Conservation (phyloP, 2,888 invertebrate species). For the Auanema sp. region DNA sequence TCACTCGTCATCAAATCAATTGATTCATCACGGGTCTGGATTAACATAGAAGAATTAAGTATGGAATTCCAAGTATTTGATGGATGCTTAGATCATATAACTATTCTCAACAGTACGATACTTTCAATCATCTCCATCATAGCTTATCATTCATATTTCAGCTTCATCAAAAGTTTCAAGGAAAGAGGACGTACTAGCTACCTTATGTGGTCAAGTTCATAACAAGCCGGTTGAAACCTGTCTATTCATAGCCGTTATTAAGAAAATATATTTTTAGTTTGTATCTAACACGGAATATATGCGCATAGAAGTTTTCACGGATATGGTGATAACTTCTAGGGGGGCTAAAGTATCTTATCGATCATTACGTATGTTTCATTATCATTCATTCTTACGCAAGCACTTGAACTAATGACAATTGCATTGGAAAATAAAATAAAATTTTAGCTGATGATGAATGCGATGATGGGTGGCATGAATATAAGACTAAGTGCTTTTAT, state of each 20-base stretch:
- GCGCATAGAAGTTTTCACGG: too few species aligned
- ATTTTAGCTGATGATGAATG: slow-evolving; percentile 10
- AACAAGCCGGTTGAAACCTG: slow-evolving; percentile 18
- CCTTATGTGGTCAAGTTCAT: slow-evolving; percentile 13
- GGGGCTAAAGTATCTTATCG: too few species aligned
- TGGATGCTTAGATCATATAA: slow-evolving; percentile 30
- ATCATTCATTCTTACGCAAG: too few species aligned
- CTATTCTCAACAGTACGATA: slow-evolving; percentile 27
- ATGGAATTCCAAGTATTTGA: slow-evolving; percentile 34
- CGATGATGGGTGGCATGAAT: slow-evolving; percentile 13
- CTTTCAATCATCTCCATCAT: slow-evolving; percentile 14
- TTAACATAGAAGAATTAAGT: slow-evolving; percentile 13
- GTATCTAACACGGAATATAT: too few species aligned
- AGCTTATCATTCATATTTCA: not conserved
- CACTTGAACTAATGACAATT: too few species aligned
- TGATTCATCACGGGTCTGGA: slow-evolving; percentile 4
- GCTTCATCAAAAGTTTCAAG: slow-evolving; percentile 14
- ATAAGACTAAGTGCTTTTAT: slow-evolving; percentile 3
- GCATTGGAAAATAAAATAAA: not conserved
- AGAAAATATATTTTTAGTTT: too few species aligned
- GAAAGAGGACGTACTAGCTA: slow-evolving; percentile 17
- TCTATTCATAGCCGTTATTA: too few species aligned
- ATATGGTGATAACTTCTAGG: too few species aligned
- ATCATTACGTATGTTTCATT: too few species aligned
- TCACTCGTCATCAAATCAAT: slow-evolving; percentile 13